These are phyloP conservation scores for Melieria crassipennis DNA, from an alignment of 2,888 invertebrate genomes.

Conservation along the genomic window DNA sequence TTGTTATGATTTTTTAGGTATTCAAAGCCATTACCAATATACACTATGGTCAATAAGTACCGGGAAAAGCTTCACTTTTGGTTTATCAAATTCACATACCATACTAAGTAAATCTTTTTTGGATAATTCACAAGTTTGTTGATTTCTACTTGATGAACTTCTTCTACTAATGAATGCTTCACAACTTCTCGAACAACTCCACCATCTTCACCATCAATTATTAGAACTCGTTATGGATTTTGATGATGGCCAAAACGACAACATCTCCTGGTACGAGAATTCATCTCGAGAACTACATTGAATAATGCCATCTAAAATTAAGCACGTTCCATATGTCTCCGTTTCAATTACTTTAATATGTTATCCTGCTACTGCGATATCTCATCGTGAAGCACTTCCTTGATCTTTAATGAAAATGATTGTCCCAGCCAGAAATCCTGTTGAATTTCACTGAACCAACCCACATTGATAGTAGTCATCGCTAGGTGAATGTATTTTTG, in stretches of 20 bases:
- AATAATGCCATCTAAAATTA: conserved; percentile 95
- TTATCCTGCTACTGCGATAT: too few relatives aligned
- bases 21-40: conserved; percentile 94
- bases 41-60: too few relatives aligned
- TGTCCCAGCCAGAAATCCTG: too few relatives aligned
- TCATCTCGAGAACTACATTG: conserved; percentile 97
- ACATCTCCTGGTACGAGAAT: conserved; percentile 98
- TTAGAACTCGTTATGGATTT: conserved; percentile 88
- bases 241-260: conserved; percentile 93
- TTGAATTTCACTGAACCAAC: too few relatives aligned
- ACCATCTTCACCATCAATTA: conserved; percentile 98
- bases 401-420: too few relatives aligned
- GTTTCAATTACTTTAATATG: too few relatives aligned
- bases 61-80: too few relatives aligned
- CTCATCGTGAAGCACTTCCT: too few relatives aligned
- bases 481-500: too few relatives aligned
- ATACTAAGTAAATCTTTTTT: conserved; percentile 90
- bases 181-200: conserved; percentile 95
- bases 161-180: conserved; percentile 89
- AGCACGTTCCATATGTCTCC: conserved; percentile 76
- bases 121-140: conserved; percentile 88
- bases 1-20: conserved; percentile 87
- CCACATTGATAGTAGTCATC: too few relatives aligned
- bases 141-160: conserved; percentile 93
- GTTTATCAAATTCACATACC: conserved; percentile 85